phyloP scores from a whole-genome alignment of 2,113 vertebrate genomes.

The Odocoileus virginianus region DNA sequence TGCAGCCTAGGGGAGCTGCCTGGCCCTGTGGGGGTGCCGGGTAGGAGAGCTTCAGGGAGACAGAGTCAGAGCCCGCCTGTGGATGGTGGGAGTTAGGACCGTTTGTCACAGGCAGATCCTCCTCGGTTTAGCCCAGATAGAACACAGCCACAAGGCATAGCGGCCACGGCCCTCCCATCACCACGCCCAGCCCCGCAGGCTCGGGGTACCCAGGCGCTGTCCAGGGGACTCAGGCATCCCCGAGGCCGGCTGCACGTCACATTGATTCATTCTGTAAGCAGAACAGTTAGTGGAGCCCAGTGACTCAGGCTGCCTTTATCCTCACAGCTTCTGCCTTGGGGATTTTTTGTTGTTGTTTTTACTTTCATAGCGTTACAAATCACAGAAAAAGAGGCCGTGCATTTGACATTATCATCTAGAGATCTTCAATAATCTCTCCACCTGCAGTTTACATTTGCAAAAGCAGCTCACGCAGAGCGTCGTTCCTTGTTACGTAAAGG shows the following conservation, averaged over 20 bases:
- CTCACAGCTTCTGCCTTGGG: not conserved
- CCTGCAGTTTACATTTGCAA: not conserved
- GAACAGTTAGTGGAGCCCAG: rapidly evolving
- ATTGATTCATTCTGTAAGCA: not conserved
- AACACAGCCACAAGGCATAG: rapidly evolving
- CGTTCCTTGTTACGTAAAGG: not conserved
- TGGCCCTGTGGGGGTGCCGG: not conserved
- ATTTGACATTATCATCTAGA: not conserved
- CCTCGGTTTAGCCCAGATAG: not conserved
- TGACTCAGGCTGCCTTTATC: not conserved
- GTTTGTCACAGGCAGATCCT: rapidly evolving
- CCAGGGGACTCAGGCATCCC: rapidly evolving
- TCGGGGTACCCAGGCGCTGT: not conserved
- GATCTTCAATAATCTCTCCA: not conserved
- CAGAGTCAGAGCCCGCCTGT: not conserved
- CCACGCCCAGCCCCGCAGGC: rapidly evolving
- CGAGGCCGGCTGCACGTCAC: rapidly evolving
- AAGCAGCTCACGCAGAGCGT: rapidly evolving
- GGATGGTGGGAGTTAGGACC: not conserved
- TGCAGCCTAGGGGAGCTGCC: not conserved
- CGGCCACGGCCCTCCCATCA: not conserved
- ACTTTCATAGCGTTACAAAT: not conserved
- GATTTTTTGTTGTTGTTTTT: not conserved
- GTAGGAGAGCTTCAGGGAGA: not conserved
- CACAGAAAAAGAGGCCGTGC: not conserved